Conservation (phyloP, 1,140 invertebrate genomes). For the Sminthurides bifidus region DNA sequence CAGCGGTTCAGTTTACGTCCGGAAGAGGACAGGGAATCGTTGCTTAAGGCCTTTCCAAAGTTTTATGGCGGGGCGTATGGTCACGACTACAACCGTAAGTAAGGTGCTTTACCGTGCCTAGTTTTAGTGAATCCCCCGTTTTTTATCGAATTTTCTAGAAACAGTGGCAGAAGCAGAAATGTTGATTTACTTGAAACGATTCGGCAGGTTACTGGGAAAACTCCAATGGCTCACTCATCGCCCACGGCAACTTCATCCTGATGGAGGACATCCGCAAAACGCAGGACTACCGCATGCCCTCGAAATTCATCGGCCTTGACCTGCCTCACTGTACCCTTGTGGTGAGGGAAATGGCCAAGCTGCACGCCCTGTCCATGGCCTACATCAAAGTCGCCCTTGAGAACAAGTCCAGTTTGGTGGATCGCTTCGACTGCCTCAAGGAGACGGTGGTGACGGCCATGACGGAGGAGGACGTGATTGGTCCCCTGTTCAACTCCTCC, state of each 20-base stretch:
- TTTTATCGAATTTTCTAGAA: background rate
- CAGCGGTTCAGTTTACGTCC: background rate
- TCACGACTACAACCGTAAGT: slow-evolving; percentile 4
- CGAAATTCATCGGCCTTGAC: background rate
- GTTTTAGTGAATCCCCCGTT: background rate
- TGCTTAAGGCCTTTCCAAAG: background rate
- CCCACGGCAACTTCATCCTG: slow-evolving; percentile 6
- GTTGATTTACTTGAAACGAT: background rate
- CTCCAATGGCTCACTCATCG: background rate
- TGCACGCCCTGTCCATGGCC: slow-evolving; percentile 3
- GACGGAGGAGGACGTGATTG: background rate
- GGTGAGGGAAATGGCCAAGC: background rate
- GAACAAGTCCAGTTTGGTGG: background rate
- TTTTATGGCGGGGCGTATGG: slow-evolving; percentile 7
- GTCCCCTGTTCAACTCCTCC: background rate
- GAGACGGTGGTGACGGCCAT: background rate
- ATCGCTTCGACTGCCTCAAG: slow-evolving; percentile 3
- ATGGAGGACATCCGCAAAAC: background rate
- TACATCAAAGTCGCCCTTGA: slow-evolving; percentile 31
- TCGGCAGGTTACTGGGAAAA: slow-evolving; percentile 5
- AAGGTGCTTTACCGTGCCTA: too few relatives aligned
- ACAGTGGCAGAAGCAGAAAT: background rate
- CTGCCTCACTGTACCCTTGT: slow-evolving; percentile 1
- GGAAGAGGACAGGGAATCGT: too few relatives aligned
- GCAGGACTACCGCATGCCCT: background rate